A percentile compares a stretch with the other conserved stretches of the same genome.
These are phyloP conservation scores for Drosophila teissieri DNA, from an alignment of 1,140 invertebrate genomes.

Conservation along the genomic window DNA sequence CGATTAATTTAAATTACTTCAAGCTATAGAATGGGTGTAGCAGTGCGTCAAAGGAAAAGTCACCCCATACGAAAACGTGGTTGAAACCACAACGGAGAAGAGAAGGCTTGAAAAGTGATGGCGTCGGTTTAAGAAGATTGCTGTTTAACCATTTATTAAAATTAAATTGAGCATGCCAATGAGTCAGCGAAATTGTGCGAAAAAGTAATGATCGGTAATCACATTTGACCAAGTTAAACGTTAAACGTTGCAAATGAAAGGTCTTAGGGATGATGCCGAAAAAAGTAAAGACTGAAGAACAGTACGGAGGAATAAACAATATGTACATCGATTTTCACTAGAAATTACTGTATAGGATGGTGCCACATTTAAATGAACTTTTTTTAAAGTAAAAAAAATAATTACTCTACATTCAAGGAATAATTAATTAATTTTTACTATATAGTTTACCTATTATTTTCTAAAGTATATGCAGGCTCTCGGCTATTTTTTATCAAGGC, in stretches of 20 bases:
- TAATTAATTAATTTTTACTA: too few relatives aligned
- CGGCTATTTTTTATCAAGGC: too few relatives aligned
- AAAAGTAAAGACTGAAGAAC: not conserved
- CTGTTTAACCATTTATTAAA: conserved; percentile 25
- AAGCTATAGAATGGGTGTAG: too few relatives aligned
- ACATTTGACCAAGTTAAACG: conserved; percentile 54
- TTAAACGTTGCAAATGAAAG: conserved; percentile 7
- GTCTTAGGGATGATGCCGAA: not conserved
- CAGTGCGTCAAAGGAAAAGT: conserved; percentile 26
- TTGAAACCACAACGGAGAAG: conserved; percentile 2
- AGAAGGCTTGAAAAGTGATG: not conserved
- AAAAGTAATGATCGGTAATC: conserved; percentile 51
- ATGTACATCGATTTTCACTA: too few relatives aligned
- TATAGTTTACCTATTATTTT: too few relatives aligned
- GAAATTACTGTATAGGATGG: too few relatives aligned
- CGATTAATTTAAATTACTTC: too few relatives aligned
- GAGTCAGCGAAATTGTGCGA: conserved; percentile 65
- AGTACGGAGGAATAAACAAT: too few relatives aligned
- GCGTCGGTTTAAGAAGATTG: not conserved
- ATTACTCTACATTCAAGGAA: too few relatives aligned
- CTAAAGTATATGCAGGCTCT: too few relatives aligned
- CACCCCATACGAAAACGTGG: conserved; percentile 22
- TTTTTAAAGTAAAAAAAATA: too few relatives aligned
- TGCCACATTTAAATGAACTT: too few relatives aligned
- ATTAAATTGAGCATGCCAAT: conserved; percentile 52